phyloP scores from a whole-genome alignment of 2,888 invertebrate genomes.

The Antheraea assamensis region DNA sequence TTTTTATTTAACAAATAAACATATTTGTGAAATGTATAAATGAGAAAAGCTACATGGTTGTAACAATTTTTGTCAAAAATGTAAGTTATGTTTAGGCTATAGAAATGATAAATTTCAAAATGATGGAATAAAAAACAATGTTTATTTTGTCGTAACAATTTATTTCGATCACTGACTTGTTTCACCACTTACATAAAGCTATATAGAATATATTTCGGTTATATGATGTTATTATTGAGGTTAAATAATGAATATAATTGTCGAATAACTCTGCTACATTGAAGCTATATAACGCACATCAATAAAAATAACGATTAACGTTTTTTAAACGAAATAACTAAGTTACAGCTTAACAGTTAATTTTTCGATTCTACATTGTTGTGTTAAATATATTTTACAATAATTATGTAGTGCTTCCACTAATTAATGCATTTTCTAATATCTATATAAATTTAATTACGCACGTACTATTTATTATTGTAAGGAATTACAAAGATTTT shows the following conservation, averaged over 20 bases:
- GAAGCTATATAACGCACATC: constrained; percentile 5
- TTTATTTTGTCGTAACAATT: constrained; percentile 76
- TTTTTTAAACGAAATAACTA: constrained; percentile 16
- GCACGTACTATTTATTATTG: neutral
- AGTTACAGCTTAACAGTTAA: constrained; percentile 17
- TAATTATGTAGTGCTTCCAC: constrained; percentile 16
- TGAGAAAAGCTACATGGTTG: no score
- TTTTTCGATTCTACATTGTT: neutral
- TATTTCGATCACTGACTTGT: constrained; percentile 80
- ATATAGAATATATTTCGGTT: constrained; percentile 66
- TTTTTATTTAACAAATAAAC: no score
- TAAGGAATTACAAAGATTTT: neutral
- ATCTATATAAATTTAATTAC: neutral
- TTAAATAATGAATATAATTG: constrained; percentile 2
- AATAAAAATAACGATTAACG: neutral
- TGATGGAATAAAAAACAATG: constrained; percentile 33
- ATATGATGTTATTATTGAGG: constrained; percentile 38
- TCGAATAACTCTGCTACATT: neutral
- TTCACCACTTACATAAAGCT: constrained; percentile 66
- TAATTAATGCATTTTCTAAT: constrained; percentile 21
- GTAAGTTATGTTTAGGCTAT: no score
- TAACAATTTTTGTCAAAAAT: no score
- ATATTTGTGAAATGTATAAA: no score
- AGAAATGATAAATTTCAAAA: neutral
- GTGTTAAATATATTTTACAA: constrained; percentile 10